Conservation (phyloP, 1,140 invertebrate genomes). For the Drosophila lini region DNA sequence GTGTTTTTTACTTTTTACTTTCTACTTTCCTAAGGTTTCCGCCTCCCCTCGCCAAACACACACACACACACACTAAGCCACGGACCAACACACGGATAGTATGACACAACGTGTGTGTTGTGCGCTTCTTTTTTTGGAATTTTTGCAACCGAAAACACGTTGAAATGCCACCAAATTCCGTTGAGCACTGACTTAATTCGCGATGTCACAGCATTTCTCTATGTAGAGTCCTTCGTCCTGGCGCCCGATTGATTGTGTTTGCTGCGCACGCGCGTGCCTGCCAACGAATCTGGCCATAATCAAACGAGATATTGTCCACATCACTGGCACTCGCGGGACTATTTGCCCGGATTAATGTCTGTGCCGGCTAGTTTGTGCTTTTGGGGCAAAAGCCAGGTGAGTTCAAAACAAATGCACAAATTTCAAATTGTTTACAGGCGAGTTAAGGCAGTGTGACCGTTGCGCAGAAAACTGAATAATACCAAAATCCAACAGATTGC, state of each 20-base stretch:
- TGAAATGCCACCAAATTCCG: conserved; percentile 55
- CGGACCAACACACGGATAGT: conserved; percentile 17
- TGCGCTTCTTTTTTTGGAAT: conserved; percentile 12
- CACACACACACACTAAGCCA: conserved; percentile 11
- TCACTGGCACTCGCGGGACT: neutral
- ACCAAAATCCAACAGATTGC: neutral
- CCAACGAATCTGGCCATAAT: conserved; percentile 14
- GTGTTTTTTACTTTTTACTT: conserved; percentile 26
- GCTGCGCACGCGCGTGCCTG: conserved; percentile 30
- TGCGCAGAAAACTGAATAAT: neutral
- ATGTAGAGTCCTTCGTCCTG: conserved; percentile 47
- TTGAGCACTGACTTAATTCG: conserved; percentile 54
- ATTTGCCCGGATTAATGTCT: neutral
- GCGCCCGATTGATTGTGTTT: conserved; percentile 17
- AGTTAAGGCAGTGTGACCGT: neutral
- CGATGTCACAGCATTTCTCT: conserved; percentile 43
- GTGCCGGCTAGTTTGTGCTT: neutral
- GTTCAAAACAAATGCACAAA: neutral
- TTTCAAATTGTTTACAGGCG: conserved; percentile 11
- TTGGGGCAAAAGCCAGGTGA: neutral
- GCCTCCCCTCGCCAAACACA: conserved; percentile 33
- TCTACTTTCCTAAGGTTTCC: conserved; percentile 76
- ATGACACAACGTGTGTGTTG: conserved; percentile 32
- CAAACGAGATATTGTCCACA: neutral
- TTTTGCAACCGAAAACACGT: conserved; percentile 49